Conservation (phyloP, 2,113 vertebrate genomes). For the Capreolus pygargus region DNA sequence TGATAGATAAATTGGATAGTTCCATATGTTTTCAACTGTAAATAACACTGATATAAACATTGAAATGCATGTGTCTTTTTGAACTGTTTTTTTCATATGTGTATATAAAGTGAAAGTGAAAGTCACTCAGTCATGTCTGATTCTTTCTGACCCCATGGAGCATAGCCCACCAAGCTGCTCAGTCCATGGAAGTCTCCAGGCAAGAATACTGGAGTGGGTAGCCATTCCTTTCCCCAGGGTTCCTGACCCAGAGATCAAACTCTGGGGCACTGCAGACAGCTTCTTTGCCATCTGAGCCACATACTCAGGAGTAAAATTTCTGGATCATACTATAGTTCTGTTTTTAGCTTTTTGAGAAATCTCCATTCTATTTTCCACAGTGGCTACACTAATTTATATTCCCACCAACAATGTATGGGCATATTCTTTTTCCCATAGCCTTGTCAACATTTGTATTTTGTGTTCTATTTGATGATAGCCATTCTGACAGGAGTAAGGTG, state of each 20-base stretch:
- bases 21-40: background rate
- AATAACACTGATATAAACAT: background rate
- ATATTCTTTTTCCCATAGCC: background rate
- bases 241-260: background rate
- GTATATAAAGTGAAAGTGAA: background rate
- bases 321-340: background rate
- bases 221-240: background rate
- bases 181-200: background rate
- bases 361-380: background rate
- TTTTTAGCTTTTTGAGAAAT: background rate
- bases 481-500: background rate
- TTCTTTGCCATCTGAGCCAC: background rate
- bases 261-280: background rate
- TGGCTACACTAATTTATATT: background rate
- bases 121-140: background rate
- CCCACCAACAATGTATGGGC: background rate
- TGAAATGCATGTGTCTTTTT: background rate
- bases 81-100: background rate
- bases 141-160: background rate
- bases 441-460: background rate
- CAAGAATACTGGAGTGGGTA: background rate
- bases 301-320: background rate
- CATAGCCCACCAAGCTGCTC: background rate
- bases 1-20: background rate
- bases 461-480: background rate